Evolutionary conservation across 2,797 vertebrate genomes (phyloP), one percentile per base, ranked within the genome.

Genomic region (Hippocampus kuda): DNA sequence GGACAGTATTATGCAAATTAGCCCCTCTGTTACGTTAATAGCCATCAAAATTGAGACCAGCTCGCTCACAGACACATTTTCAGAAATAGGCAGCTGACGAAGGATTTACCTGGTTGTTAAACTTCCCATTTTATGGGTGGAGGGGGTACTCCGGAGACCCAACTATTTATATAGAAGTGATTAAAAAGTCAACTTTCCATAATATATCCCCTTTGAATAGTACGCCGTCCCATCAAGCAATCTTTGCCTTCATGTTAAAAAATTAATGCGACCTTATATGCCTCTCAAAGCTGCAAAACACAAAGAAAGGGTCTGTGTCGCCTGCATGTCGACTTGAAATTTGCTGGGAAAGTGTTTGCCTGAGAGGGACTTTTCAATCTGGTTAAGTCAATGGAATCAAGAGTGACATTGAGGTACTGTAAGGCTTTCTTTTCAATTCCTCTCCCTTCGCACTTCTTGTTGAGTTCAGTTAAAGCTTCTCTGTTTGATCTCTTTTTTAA

Each of bases 401-500:
- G 61, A 63, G 22, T 44, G 65, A 63, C 63, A 62, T 68, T 70
- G 3, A 67, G 63, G 76, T 67, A 68, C 46, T 34, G 57, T 60
- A 60, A 69, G 34, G 66, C 34, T 65, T 75, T 69, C 68, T 68
- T 82, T 79, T 53, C 70, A 70, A 67, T 70, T 70, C 69, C 4
- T 68, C 64, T 72, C 59, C 42, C 60, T 66, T 53, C 65, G 71
- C 61, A 69, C 66, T 64, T 75, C 70, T 74, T 67, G 48, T 60
- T 65, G 71, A 62, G 20, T 63, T 63, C 61, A 42, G 69, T 73
- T 64, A 49, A 70, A 76, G 73, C 73, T 38, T n/a, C 73, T 70
- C 59, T 70, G 75, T 81, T 79, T 84, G 74, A 82, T 83, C 73
- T 81, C 18, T 56, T 75, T 74, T 74, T 80, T 46, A 69, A 77